Conservation (phyloP, 1,140 invertebrate genomes). For the Delia radicum region DNA sequence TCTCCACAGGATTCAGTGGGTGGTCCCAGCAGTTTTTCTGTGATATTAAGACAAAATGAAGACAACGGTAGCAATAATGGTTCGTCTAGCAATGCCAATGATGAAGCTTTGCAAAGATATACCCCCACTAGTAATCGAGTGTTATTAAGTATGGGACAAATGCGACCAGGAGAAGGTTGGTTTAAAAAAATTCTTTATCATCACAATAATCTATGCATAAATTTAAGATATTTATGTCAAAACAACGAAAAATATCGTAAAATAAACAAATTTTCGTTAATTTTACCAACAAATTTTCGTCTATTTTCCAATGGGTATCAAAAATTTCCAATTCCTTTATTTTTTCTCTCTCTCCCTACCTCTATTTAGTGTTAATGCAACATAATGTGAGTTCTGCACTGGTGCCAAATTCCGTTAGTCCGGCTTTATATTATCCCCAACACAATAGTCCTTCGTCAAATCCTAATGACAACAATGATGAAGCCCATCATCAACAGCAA, state of each 20-base stretch:
- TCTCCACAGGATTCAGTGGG: slow-evolving; percentile 36
- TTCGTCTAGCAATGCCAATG: slow-evolving; percentile 25
- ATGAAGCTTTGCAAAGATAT: slow-evolving; percentile 45
- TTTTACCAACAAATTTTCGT: too few relatives aligned
- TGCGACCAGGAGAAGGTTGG: slow-evolving; percentile 42
- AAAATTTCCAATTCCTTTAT: not conserved
- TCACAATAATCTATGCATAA: too few relatives aligned
- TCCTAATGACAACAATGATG: not conserved
- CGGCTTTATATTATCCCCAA: slow-evolving; percentile 59
- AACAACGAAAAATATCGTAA: too few relatives aligned
- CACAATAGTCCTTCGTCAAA: slow-evolving; percentile 51
- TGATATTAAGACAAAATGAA: slow-evolving; percentile 39
- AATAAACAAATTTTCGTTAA: too few relatives aligned
- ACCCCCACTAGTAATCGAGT: slow-evolving; percentile 40
- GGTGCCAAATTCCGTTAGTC: slow-evolving; percentile 56
- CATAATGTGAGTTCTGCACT: slow-evolving; percentile 39
- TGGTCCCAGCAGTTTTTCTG: slow-evolving; percentile 39
- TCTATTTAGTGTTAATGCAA: slow-evolving; percentile 37
- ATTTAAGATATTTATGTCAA: too few relatives aligned
- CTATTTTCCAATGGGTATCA: too few relatives aligned
- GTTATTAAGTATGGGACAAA: slow-evolving; percentile 35
- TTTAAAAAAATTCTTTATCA: not conserved
- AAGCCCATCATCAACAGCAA: slow-evolving; percentile 33
- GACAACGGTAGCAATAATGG: slow-evolving; percentile 29
- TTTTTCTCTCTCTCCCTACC: not conserved